These are phyloP conservation scores for Ectropis grisescens DNA, from an alignment of 1,140 invertebrate genomes.

Conservation along the genomic window DNA sequence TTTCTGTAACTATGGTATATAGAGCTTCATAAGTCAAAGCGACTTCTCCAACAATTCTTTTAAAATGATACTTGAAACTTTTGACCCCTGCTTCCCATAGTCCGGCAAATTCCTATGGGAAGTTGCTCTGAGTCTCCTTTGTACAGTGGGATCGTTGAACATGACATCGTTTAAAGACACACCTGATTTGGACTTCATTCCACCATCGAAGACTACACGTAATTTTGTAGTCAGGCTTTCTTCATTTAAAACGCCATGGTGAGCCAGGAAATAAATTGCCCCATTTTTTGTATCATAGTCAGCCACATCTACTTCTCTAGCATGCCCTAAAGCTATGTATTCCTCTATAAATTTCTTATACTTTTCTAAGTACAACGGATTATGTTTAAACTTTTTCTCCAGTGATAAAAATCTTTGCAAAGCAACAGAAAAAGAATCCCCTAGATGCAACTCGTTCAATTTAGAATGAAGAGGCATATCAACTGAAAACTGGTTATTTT, in stretches of 20 bases:
- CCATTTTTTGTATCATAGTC: background rate
- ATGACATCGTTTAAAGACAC: slow-evolving; percentile 38
- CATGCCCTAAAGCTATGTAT: slow-evolving; percentile 25
- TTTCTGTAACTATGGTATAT: slow-evolving; percentile 10
- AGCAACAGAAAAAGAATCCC: slow-evolving; percentile 9
- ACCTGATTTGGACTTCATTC: slow-evolving; percentile 14
- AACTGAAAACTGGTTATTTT: slow-evolving; percentile 9
- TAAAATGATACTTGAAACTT: slow-evolving; percentile 12
- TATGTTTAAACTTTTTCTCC: slow-evolving; percentile 11
- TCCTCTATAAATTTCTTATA: slow-evolving; percentile 27
- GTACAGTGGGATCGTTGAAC: slow-evolving; percentile 20
- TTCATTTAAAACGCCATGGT: slow-evolving; percentile 25
- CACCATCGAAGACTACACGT: slow-evolving; percentile 43
- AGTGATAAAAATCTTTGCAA: slow-evolving; percentile 7
- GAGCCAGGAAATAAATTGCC: slow-evolving; percentile 17
- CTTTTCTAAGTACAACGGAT: slow-evolving; percentile 7
- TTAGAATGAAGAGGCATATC: slow-evolving; percentile 2
- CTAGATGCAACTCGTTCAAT: slow-evolving; percentile 4
- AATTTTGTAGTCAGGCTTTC: slow-evolving; percentile 26
- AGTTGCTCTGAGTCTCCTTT: slow-evolving; percentile 16
- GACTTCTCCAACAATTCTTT: slow-evolving; percentile 8
- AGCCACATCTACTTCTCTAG: slow-evolving; percentile 11
- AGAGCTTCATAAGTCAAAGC: slow-evolving; percentile 14
- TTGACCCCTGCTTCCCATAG: slow-evolving; percentile 15
- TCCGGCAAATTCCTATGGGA: slow-evolving; percentile 12